Evolutionary conservation across 2,797 vertebrate species (phyloP).

Genomic region (Sphenodon punctatus): DNA sequence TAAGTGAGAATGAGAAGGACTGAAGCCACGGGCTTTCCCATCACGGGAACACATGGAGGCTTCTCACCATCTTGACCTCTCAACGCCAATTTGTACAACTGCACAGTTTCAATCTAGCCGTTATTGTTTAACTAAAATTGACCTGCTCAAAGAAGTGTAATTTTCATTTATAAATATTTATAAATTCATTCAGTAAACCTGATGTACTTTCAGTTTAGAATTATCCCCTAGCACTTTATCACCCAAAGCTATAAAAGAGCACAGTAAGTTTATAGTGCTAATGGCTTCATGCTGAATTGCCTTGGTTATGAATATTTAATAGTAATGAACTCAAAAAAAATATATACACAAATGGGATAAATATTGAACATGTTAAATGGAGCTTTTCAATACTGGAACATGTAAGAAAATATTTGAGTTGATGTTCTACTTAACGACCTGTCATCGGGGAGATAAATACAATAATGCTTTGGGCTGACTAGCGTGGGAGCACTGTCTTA

Average conservation of each 20-base stretch:
- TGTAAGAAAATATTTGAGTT: conserved; percentile 9
- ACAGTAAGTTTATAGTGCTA: not conserved
- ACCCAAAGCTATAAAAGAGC: conserved; percentile 7
- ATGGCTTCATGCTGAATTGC: not conserved
- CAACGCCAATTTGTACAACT: not conserved
- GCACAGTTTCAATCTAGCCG: not conserved
- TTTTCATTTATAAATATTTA: conserved; percentile 13
- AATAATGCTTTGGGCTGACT: not conserved
- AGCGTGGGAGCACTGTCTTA: not conserved
- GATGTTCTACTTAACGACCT: not conserved
- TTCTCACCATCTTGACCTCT: not conserved
- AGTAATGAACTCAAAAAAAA: conserved; percentile 7
- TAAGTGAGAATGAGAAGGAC: no score
- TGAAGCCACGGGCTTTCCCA: no score
- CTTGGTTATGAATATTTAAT: conserved; percentile 36
- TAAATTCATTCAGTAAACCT: not conserved
- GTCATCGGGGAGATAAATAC: not conserved
- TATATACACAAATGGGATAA: no score
- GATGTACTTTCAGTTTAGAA: not conserved
- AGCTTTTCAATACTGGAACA: not conserved
- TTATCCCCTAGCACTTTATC: not conserved
- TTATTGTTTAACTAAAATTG: not conserved
- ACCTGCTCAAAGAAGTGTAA: not conserved
- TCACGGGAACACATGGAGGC: no score
- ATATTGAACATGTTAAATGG: conserved; percentile 19